These are phyloP conservation scores for Halictus quadricinctus DNA, from an alignment of 2,888 invertebrate species.

Conservation along the genomic window DNA sequence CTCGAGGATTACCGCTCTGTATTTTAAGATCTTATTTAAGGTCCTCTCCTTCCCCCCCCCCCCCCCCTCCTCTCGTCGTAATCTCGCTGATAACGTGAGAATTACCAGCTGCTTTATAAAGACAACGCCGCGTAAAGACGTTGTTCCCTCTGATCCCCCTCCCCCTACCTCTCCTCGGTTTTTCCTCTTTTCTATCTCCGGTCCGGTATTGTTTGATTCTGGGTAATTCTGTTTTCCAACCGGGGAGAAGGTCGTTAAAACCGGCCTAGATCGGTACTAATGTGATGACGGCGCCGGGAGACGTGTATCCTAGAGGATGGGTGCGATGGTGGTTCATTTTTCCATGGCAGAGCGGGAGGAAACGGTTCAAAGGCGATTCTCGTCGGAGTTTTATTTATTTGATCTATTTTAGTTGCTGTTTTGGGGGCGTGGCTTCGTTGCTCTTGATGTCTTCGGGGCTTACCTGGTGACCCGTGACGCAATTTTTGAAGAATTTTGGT, in stretches of 20 bases:
- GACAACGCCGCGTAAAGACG: conserved; percentile 43
- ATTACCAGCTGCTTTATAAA: conserved; percentile 58
- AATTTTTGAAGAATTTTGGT: background rate
- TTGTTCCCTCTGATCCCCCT: background rate
- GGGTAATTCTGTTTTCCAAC: conserved; percentile 12
- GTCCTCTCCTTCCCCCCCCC: conserved; percentile 35
- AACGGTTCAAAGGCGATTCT: background rate
- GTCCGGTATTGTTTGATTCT: conserved; percentile 30
- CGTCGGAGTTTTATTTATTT: background rate
- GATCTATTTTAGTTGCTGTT: background rate
- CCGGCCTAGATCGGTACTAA: background rate
- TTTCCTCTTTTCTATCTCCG: background rate
- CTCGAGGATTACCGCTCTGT: conserved; percentile 51
- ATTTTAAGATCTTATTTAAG: conserved; percentile 68
- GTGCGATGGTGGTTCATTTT: background rate
- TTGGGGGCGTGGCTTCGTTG: background rate
- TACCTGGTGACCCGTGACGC: background rate
- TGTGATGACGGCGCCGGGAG: background rate
- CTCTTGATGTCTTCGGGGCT: background rate
- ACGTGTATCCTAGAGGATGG: no score
- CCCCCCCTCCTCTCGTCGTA: background rate
- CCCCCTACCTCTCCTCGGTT: background rate
- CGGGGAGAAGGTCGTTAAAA: conserved; percentile 5
- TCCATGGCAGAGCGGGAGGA: background rate
- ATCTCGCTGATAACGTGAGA: conserved; percentile 67